These are phyloP conservation scores for Falco novaeseelandiae DNA, from an alignment of 2,797 vertebrate species.

Conservation along the genomic window DNA sequence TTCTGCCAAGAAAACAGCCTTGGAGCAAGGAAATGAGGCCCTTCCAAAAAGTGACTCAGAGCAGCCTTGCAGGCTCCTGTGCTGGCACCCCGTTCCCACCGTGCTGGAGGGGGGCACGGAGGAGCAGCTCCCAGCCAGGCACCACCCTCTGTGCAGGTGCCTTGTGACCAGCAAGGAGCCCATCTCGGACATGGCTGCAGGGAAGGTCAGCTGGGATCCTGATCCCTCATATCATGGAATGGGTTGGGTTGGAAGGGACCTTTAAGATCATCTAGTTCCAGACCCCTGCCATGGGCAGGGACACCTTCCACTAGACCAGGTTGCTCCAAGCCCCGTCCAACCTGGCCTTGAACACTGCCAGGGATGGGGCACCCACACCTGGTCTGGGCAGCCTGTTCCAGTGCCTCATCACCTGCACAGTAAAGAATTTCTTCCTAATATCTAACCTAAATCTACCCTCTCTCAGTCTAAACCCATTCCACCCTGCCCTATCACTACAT, in stretches of 20 bases:
- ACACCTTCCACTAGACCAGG: background rate
- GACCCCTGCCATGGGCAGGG: background rate
- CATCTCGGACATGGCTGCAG: fast-evolving
- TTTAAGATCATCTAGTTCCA: background rate
- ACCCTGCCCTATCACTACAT: no score
- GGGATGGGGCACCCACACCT: no score
- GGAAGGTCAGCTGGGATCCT: background rate
- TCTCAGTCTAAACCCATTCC: no score
- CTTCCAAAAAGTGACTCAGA: conserved; percentile 42
- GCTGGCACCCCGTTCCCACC: fast-evolving
- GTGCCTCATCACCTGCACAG: no score
- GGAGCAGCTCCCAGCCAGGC: background rate
- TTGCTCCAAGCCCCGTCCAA: background rate
- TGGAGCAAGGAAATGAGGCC: conserved; percentile 6
- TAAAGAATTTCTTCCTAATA: no score
- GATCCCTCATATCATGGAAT: background rate
- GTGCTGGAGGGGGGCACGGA: fast-evolving
- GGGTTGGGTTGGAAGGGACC: background rate
- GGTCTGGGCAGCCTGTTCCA: no score
- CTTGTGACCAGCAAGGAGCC: background rate
- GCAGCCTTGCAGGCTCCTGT: background rate
- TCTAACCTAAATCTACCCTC: no score
- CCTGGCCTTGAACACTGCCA: background rate
- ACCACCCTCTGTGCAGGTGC: background rate
- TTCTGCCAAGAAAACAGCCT: conserved; percentile 51